A percentile compares a stretch with the other conserved stretches of the same genome.
Evolutionary conservation across 2,797 vertebrate genomes (phyloP).

Genomic region (Labroides dimidiatus): DNA sequence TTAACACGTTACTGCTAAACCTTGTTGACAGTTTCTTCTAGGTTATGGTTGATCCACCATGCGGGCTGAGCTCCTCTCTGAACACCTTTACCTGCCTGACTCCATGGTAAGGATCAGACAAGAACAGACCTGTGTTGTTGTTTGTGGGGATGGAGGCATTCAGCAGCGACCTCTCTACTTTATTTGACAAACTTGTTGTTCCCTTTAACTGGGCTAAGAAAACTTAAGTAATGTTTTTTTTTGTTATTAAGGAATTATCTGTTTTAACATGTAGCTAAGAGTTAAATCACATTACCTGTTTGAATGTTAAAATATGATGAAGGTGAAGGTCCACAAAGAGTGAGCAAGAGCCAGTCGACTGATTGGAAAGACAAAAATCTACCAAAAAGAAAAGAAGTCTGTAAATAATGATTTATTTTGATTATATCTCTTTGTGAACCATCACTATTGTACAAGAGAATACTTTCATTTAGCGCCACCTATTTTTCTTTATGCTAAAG

Average conservation of each 20-base stretch:
- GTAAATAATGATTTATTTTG: conserved; percentile 10
- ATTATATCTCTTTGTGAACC: conserved; percentile 93
- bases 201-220: conserved; percentile 37
- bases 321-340: conserved; percentile 97
- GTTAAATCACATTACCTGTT: conserved; percentile 27
- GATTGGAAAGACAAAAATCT: conserved; percentile 28
- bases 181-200: conserved; percentile 21
- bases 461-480: conserved; percentile 96
- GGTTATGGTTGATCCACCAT: conserved; percentile 95
- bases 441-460: conserved; percentile 88
- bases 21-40: conserved; percentile 99
- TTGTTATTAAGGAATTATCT: neutral
- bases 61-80: conserved; percentile 95
- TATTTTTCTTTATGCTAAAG: conserved; percentile 99
- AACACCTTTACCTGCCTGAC: conserved; percentile 93
- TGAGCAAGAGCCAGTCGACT: neutral
- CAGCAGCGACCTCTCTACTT: conserved; percentile 41
- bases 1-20: conserved; percentile 98
- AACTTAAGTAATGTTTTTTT: conserved; percentile 30
- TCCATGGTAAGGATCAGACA: conserved; percentile 98
- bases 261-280: conserved; percentile 36
- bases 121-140: conserved; percentile 64
- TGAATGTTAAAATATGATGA: conserved; percentile 59
- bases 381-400: neutral
- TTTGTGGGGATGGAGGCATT: conserved; percentile 45